phyloP scores from a whole-genome alignment of 2,888 invertebrate genomes.

The Ctena decussata region DNA sequence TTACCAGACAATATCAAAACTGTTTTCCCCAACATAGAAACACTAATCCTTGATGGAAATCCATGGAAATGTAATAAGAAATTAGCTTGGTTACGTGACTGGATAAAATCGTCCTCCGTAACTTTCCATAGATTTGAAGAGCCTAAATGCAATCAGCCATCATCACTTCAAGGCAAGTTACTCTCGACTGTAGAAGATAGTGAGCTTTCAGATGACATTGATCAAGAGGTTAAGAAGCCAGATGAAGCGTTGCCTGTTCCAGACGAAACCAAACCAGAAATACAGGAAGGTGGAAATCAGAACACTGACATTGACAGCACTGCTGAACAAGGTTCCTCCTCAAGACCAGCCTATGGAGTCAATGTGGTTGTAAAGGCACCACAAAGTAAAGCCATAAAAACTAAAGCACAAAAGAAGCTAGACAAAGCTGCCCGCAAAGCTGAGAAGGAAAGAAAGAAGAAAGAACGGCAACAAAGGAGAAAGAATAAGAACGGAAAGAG shows the following conservation, averaged over 20 bases:
- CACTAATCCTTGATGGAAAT: conserved; percentile 91
- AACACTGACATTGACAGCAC: not conserved
- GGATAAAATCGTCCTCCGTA: conserved; percentile 89
- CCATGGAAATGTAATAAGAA: conserved; percentile 90
- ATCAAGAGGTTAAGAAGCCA: not conserved
- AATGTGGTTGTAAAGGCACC: not conserved
- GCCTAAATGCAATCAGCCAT: conserved; percentile 87
- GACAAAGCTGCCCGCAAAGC: conserved; percentile 49
- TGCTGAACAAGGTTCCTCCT: not conserved
- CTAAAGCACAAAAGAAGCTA: conserved; percentile 6
- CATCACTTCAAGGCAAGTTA: conserved; percentile 75
- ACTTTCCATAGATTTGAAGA: conserved; percentile 83
- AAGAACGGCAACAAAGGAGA: conserved; percentile 31
- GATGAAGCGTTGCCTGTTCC: not conserved
- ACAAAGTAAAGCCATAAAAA: not conserved
- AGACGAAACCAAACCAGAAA: not conserved
- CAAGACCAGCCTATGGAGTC: not conserved
- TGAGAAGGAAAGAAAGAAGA: conserved; percentile 40
- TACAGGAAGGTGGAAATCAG: not conserved
- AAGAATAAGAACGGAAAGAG: conserved; percentile 33
- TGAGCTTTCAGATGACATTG: conserved; percentile 63
- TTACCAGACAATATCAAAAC: conserved; percentile 91
- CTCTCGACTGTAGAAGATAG: conserved; percentile 67
- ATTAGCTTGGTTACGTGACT: conserved; percentile 87
- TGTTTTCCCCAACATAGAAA: conserved; percentile 91